Base-by-base conservation (phyloP, 2,797 vertebrate genomes). In the Ctenopoma kingsleyae region DNA sequence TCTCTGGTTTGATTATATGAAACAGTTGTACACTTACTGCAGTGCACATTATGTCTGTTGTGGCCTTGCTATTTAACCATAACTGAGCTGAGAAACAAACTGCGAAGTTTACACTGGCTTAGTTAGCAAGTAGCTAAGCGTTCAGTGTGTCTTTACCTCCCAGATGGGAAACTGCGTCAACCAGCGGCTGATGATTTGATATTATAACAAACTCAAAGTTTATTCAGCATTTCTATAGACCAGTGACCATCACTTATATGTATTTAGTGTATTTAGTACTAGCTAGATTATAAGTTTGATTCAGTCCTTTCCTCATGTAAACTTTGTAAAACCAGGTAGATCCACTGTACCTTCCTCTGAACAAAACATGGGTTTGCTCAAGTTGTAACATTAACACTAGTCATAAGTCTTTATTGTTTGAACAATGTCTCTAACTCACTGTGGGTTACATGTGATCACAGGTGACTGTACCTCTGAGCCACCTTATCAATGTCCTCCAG, bases 391-490 rank as follows among this genome's bases (percentile, higher is more conserved):
- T 11, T 36, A 36, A 11, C 35, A 36, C 8, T 36, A 3, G 35
- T 32, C 30, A 6, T 6, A 32, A 32, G 6, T 36, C 0, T 19
- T 49, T 0, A 6, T 27, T 44, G 6, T 2, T 16, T 13, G 15
- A 15, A 44, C 23, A 0, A 8, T 32, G 3, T 23, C 38, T 19
- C 12, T 60, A 22, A 30, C 59, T 57, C 10, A 27, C 19, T 61
- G 27, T 35, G 55, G 9, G 13, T 50, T 48, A 6, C 35, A 19
- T 77, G 55, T 74, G 25, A 27, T 59, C 13, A 8, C 80, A 99
- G 98, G 96, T 98, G 89, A 99, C 98, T 11, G 93, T 99, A 76
- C 97, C 97, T 67, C 88, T 99, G 35, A 99, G 97, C 93, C 97
- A 99, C 88, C 95, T 99, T 84, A 96, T 99, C 90, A 99, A 94